Conservation (phyloP, 1,140 invertebrate genomes). For the Ptiloglossa arizonensis region DNA sequence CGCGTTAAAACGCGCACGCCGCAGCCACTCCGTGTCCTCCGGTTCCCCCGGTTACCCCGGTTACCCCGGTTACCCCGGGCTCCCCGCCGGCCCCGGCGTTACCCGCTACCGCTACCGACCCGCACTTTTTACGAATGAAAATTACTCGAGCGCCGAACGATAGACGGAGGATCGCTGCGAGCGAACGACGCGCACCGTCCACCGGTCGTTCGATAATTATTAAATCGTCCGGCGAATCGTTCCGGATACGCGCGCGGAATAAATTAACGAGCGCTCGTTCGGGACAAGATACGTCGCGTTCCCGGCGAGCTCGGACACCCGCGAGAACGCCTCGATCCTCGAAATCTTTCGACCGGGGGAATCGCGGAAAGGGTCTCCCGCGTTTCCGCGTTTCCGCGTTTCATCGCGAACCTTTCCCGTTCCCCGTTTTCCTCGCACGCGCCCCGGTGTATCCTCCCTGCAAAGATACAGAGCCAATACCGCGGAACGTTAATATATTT, state of each 20-base stretch:
- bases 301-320: no score
- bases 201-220: conserved; percentile 60
- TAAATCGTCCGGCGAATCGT: conserved; percentile 57
- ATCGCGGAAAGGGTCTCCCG: no score
- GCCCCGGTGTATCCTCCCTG: no score
- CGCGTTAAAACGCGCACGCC: conserved; percentile 39
- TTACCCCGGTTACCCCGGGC: no score
- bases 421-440: conserved; percentile 20
- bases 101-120: neutral
- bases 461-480: neutral
- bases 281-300: conserved; percentile 41
- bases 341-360: no score
- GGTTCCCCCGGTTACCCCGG: conserved; percentile 2
- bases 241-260: conserved; percentile 52
- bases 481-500: neutral
- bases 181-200: conserved; percentile 42
- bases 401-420: conserved; percentile 20
- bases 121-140: conserved; percentile 58
- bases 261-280: conserved; percentile 53
- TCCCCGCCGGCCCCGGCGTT: no score
- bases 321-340: no score
- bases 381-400: no score
- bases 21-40: conserved; percentile 7
- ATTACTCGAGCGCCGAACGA: conserved; percentile 46
- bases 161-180: conserved; percentile 37